Base-by-base conservation (phyloP, 2,113 vertebrate genomes). In the Hippotragus niger region DNA sequence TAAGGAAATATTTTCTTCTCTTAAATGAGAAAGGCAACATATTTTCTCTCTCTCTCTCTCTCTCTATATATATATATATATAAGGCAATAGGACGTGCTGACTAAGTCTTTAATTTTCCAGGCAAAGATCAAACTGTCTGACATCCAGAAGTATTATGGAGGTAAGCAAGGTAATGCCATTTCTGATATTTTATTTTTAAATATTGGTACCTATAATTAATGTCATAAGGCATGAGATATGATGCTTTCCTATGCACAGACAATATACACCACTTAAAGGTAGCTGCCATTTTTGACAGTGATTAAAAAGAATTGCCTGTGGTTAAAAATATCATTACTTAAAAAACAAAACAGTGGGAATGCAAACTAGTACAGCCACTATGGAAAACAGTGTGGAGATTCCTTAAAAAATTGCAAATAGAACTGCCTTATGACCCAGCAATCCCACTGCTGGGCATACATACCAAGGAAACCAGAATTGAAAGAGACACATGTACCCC, bases 21-120 rank as follows among this genome's bases (percentile, higher is more conserved):
- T 62, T 83, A 50, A 88, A n/a, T 93, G 50, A 83, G 11, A 94
- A 90, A 94, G 17, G 25, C 58, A 87, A 84, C 23, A 57, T 31
- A 78, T 43, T 92, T 12, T 53, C 6, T 53, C 53, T 55, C 19
- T 55, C 17, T 55, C 52, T 52, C 2, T 45, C 45, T 45, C 45
- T 45, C 47, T 47, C 47, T 50, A 4, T 43, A 43, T 43, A 43
- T 1, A 17, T 7, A 16, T 33, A 64, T 12, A 6, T 27, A 29
- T 29, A 52, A 33, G 47, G 15, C 5, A 88, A 50, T 33, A 85
- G 31, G 14, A 84, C 27, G 71, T 89, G 50, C 52, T 95, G 52
- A 76, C 33, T 76, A 31, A 97, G 33, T 90, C 58, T 89, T 96
- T 93, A 81, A 58, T 96, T 96, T 96, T 86, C 58, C 12, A 96